Evolutionary conservation across 2,113 vertebrate genomes (phyloP).

Genomic region (Coryphaenoides rupestris): DNA sequence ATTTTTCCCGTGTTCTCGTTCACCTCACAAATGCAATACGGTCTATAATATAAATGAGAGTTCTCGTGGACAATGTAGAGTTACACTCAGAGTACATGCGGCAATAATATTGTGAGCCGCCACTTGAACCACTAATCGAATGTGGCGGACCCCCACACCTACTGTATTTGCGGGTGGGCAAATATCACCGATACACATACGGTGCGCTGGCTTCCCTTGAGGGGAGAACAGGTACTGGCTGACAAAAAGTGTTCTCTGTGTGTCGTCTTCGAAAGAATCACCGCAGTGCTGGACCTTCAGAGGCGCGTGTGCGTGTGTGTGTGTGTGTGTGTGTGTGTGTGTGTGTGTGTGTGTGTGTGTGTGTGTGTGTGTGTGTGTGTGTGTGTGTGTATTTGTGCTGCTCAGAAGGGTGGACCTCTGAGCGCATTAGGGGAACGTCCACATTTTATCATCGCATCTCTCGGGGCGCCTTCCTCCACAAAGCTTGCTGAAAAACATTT

Average conservation of each 20-base stretch:
- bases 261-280: no score
- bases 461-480: neutral
- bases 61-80: conserved; percentile 53
- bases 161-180: conserved; percentile 30
- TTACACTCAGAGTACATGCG: conserved; percentile 49
- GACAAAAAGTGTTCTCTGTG: neutral
- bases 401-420: conserved; percentile 6
- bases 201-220: conserved; percentile 22
- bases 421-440: conserved; percentile 6
- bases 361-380: neutral
- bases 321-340: neutral
- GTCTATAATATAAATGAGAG: no score
- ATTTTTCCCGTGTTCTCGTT: conserved; percentile 49
- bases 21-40: conserved; percentile 42
- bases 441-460: conserved; percentile 8
- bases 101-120: conserved; percentile 57
- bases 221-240: conserved; percentile 22
- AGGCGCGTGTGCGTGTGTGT: neutral
- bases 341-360: neutral
- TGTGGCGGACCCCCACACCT: conserved; percentile 50
- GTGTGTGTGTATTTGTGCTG: neutral
- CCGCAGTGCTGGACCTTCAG: no score
- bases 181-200: neutral
- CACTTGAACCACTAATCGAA: conserved; percentile 57
- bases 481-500: no score